Base-by-base conservation (phyloP, 2,888 invertebrate species). In the Lobophora halterata region DNA sequence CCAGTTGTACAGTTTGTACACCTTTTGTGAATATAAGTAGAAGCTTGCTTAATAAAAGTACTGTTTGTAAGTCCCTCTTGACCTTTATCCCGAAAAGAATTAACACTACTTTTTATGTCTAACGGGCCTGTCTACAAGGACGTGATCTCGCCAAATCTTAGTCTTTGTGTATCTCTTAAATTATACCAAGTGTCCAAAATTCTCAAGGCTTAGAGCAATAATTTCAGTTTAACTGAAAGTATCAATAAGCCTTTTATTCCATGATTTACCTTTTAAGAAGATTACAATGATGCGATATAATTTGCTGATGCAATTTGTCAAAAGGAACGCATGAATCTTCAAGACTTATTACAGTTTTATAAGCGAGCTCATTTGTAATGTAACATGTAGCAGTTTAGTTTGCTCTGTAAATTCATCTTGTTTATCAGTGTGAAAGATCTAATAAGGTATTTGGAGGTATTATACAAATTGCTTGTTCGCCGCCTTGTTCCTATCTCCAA, bases 391-490 rank as follows among this genome's bases (percentile, higher is more conserved):
- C 55, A 52, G 58, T 61, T 61, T 62, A 48, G 49, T 59, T 56
- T 36, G 27, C 46, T 38, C 32, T 9, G 58, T 56, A 52, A 55
- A 75, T 72, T 62, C 66, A 52, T 64, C 67, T 61, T 51, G 38
- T 52, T 55, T 71, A 79, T 80, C 78, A 59, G 51, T 42, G 46
- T 50, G 35, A 54, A 59, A 55, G 53, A 80, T 79, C 79, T 71
- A 66, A 71, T 65, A 61, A 65, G 53, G 49, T 55, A 77, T 80
- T 73, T 67, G 68, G 73, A 63, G 66, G 62, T 59, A 69, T 69
- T 60, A 65, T 67, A 80, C 79, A 79, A 82, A 85, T 79, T 68
- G 72, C 61, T 61, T 58, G 68, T 79, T 79, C 77, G 72, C 74
- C 78, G 77, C 79, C 75, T 68, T 49, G 41, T 31, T 18, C 43